phyloP scores from a whole-genome alignment of 2,888 invertebrate species.

The Syritta pipiens region DNA sequence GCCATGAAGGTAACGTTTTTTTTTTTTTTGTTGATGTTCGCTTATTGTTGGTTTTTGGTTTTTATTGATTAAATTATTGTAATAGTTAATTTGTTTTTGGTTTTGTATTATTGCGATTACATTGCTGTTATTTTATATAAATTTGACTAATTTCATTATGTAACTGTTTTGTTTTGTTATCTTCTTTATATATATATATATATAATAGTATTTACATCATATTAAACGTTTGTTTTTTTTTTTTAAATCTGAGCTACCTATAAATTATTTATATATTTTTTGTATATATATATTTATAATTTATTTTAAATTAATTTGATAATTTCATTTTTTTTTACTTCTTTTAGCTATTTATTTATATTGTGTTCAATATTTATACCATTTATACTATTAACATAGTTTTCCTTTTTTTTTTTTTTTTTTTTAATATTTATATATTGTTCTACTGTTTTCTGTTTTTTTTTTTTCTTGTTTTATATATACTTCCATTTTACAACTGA shows the following conservation, averaged over 20 bases:
- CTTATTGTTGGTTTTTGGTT: conserved; percentile 48
- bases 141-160: conserved; percentile 68
- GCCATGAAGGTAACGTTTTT: conserved; percentile 64
- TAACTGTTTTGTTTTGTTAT: conserved; percentile 54
- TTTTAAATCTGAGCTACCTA: conserved; percentile 59
- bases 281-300: conserved; percentile 61
- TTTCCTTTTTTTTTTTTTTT: conserved; percentile 39
- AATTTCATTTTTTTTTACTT: conserved; percentile 44
- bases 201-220: conserved; percentile 70
- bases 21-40: conserved; percentile 51
- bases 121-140: conserved; percentile 72
- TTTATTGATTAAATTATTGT: conserved; percentile 69
- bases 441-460: conserved; percentile 53
- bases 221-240: conserved; percentile 46
- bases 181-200: conserved; percentile 63
- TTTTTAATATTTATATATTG: conserved; percentile 49
- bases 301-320: conserved; percentile 66
- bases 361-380: conserved; percentile 69
- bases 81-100: conserved; percentile 69
- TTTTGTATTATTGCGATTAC: conserved; percentile 73
- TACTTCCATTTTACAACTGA: conserved; percentile 57
- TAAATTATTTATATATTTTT: conserved; percentile 51
- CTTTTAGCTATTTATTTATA: conserved; percentile 66
- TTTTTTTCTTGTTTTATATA: conserved; percentile 37
- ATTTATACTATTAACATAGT: conserved; percentile 70